Conservation (phyloP, 2,888 invertebrate species). For the Pseudoips prasinana region DNA sequence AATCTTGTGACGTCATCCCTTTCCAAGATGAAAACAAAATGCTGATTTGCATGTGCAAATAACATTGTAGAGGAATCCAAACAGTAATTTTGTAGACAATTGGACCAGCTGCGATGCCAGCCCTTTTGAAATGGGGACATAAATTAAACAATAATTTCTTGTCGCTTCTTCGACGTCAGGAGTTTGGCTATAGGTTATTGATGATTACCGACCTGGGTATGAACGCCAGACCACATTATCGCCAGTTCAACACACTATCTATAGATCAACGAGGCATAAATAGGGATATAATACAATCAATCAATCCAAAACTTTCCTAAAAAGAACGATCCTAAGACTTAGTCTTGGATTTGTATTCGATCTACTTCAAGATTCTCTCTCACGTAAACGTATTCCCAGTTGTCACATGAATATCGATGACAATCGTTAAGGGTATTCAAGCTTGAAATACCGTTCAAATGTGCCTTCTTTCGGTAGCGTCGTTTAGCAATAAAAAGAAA, state of each 20-base stretch:
- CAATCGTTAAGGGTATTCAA: not conserved
- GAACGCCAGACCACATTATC: too few relatives aligned
- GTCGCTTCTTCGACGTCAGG: constrained; percentile 42
- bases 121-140: constrained; percentile 42
- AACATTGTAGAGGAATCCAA: constrained; percentile 75
- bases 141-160: constrained; percentile 73
- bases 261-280: too few relatives aligned
- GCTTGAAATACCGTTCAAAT: not conserved
- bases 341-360: too few relatives aligned
- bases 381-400: not conserved
- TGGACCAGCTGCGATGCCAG: constrained; percentile 60
- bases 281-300: too few relatives aligned
- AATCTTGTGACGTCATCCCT: constrained; percentile 40
- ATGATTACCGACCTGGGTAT: too few relatives aligned
- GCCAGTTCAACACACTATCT: too few relatives aligned
- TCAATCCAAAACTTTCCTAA: too few relatives aligned
- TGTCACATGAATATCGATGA: not conserved
- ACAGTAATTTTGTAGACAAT: constrained; percentile 77
- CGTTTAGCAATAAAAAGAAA: not conserved
- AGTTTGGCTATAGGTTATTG: too few relatives aligned
- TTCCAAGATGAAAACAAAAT: constrained; percentile 71
- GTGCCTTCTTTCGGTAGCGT: constrained; percentile 6
- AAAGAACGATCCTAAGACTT: too few relatives aligned
- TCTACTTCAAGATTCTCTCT: too few relatives aligned
- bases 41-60: constrained; percentile 80